These are phyloP conservation scores for Lota lota DNA, from an alignment of 2,113 vertebrate species.

Conservation along the genomic window DNA sequence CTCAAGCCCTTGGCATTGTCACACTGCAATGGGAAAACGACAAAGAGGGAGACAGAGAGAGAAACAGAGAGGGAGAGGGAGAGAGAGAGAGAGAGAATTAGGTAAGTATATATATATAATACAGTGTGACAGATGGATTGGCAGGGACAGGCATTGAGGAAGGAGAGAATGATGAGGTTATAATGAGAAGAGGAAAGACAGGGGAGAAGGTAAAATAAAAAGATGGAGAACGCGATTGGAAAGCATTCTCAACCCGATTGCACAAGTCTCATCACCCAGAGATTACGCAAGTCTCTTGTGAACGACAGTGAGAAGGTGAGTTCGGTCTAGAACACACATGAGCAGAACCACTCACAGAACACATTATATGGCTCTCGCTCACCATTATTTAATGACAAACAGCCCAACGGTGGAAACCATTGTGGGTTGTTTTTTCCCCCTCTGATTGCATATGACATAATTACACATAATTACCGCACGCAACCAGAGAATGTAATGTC, in stretches of 20 bases:
- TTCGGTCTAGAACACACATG: no score
- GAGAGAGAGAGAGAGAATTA: not conserved
- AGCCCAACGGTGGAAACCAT: not conserved
- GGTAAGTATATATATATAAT: no score
- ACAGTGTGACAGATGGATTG: not conserved
- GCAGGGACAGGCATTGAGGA: no score
- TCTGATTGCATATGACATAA: not conserved
- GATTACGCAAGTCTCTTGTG: no score
- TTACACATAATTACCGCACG: no score
- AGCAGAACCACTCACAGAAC: no score
- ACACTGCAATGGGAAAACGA: slow-evolving; percentile 73
- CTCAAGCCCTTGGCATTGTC: slow-evolving; percentile 97
- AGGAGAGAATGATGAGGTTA: not conserved
- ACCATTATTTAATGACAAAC: no score
- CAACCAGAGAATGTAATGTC: no score
- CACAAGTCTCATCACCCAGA: no score
- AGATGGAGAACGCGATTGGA: not conserved
- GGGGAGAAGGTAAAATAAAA: slow-evolving; percentile 11
- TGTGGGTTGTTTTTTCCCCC: not conserved
- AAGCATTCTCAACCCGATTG: no score
- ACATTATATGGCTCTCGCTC: no score
- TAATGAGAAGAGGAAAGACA: not conserved
- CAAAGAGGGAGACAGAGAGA: not conserved
- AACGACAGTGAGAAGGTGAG: no score
- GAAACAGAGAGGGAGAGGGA: not conserved